phyloP scores from a whole-genome alignment of 37 sponge, comb jelly and placozoan genomes.

The Geodia barretti region DNA sequence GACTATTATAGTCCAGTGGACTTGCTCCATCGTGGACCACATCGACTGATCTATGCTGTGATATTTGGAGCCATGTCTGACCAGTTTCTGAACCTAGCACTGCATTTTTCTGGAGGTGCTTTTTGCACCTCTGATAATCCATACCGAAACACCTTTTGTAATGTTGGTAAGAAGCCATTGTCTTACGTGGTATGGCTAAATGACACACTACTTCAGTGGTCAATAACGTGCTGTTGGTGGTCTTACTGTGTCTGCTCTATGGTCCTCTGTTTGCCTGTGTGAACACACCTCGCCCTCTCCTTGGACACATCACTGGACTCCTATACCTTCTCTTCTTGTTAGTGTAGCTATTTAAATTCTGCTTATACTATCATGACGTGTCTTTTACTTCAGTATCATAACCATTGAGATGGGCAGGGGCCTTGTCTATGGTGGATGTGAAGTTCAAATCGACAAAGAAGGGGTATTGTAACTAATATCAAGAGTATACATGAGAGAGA shows the following conservation, averaged over 20 bases:
- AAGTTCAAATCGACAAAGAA: no score
- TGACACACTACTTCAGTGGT: no score
- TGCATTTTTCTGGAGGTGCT: background rate
- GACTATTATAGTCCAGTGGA: constrained; percentile 16
- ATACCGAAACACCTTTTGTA: background rate
- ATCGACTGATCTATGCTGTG: background rate
- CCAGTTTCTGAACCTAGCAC: background rate
- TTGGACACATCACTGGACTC: constrained; percentile 14
- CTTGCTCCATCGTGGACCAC: background rate
- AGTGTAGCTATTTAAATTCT: no score
- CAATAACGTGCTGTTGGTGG: background rate
- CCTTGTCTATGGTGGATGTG: no score
- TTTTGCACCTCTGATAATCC: background rate
- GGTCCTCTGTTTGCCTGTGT: constrained; percentile 5
- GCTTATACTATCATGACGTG: no score
- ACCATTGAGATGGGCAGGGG: no score
- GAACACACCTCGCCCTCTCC: background rate
- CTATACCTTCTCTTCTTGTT: background rate
- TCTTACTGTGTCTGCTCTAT: background rate
- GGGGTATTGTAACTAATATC: no score
- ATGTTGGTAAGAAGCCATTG: no score
- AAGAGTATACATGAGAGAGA: no score
- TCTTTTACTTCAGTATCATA: no score
- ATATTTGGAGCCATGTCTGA: constrained; percentile 11
- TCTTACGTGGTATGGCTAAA: no score